A percentile compares a stretch with the other conserved stretches of the same genome.
These are phyloP conservation scores for Plecotus auritus DNA, from an alignment of 2,113 vertebrate species.

Conservation along the genomic window DNA sequence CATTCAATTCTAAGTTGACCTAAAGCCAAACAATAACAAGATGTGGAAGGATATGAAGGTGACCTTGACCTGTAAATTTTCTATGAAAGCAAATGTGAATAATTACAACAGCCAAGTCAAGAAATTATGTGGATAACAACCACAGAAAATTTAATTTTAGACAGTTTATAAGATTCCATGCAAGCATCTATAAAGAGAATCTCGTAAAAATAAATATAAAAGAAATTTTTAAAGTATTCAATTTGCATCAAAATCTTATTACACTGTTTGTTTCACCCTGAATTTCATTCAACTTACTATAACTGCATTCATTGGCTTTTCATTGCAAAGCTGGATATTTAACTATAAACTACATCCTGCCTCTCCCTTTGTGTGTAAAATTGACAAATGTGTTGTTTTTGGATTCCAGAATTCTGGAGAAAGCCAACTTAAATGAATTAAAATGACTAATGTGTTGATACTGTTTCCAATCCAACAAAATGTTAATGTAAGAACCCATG, in stretches of 20 bases:
- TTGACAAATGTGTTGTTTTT: constrained; percentile 81
- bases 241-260: constrained; percentile 57
- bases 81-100: background rate
- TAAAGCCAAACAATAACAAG: background rate
- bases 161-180: constrained; percentile 15
- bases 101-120: background rate
- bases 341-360: constrained; percentile 76
- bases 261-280: constrained; percentile 35
- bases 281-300: constrained; percentile 40
- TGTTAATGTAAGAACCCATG: constrained; percentile 72
- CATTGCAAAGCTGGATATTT: constrained; percentile 66
- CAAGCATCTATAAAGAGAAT: constrained; percentile 34
- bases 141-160: constrained; percentile 19
- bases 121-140: background rate
- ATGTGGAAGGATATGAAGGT: background rate
- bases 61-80: background rate
- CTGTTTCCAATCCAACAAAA: constrained; percentile 77
- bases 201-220: constrained; percentile 52
- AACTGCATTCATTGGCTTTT: constrained; percentile 56
- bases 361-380: constrained; percentile 75
- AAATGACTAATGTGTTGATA: constrained; percentile 78
- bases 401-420: constrained; percentile 72
- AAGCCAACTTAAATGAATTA: constrained; percentile 81
- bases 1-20: constrained; percentile 9
- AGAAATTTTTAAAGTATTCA: constrained; percentile 44